These are phyloP conservation scores for Halisarca cf. caerulea DNA, from an alignment of 37 sponge, comb jelly and placozoan genomes.

Conservation along the genomic window DNA sequence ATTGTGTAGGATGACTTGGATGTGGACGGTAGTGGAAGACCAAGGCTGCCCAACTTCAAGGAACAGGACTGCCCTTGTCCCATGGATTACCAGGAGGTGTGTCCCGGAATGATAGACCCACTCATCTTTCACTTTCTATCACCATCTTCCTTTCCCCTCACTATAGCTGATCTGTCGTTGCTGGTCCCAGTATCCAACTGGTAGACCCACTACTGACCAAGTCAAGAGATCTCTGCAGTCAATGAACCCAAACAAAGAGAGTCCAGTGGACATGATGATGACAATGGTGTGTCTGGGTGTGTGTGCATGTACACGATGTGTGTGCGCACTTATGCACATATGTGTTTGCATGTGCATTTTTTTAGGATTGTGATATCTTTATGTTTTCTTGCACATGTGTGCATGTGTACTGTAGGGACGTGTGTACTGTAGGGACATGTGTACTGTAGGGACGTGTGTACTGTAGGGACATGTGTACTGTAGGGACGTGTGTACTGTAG, in stretches of 20 bases:
- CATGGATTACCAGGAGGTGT: conserved; percentile 62
- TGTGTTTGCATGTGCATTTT: neutral
- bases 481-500: too few species aligned
- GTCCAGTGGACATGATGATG: conserved; percentile 95
- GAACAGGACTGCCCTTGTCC: conserved; percentile 61
- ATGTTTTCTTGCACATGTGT: too few species aligned
- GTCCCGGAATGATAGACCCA: neutral
- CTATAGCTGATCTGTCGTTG: conserved; percentile 70
- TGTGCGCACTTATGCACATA: neutral
- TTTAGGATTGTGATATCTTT: too few species aligned
- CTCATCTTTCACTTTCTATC: neutral
- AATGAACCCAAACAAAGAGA: conserved; percentile 75
- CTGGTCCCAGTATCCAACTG: conserved; percentile 50
- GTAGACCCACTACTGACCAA: conserved; percentile 72
- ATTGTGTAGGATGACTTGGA: conserved; percentile 41
- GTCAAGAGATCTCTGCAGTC: conserved; percentile 59
- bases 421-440: too few species aligned
- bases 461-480: too few species aligned
- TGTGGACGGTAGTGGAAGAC: conserved; percentile 37
- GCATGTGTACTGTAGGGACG: too few species aligned
- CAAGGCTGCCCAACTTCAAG: conserved; percentile 43
- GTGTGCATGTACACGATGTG: neutral
- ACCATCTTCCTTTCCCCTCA: neutral
- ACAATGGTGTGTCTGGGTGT: conserved; percentile 54
- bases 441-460: too few species aligned